These are phyloP conservation scores for Apostichopus parvimensis DNA, from an alignment of 35 echinoderm and acorn worm species.

Conservation along the genomic window DNA sequence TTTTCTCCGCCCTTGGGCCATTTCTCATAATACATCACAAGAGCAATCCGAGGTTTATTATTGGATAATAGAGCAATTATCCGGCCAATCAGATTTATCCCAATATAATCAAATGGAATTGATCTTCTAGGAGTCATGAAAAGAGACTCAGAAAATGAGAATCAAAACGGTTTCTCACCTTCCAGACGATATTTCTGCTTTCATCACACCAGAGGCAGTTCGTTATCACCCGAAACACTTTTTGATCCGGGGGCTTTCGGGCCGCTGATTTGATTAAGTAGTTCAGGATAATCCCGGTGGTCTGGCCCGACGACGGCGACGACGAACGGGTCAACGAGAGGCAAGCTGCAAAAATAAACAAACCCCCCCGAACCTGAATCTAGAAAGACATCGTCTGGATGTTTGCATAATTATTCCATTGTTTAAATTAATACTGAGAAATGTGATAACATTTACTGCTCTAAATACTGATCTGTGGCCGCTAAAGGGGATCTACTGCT, in stretches of 20 bases:
- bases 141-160: no score
- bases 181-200: slow-evolving; percentile 86
- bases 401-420: no score
- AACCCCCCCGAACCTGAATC: no score
- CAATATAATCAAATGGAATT: no score
- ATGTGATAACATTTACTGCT: no score
- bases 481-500: no score
- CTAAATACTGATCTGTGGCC: no score
- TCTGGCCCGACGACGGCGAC: slow-evolving; percentile 10
- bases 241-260: slow-evolving; percentile 12
- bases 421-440: no score
- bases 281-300: slow-evolving; percentile 72
- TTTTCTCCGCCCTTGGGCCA: no score
- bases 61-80: background rate
- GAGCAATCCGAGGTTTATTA: background rate
- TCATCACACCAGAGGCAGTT: slow-evolving; percentile 76
- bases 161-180: slow-evolving; percentile 55
- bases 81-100: background rate
- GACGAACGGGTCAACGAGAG: slow-evolving; percentile 47
- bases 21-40: background rate
- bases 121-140: no score
- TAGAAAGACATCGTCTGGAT: no score
- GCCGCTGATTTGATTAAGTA: slow-evolving; percentile 71
- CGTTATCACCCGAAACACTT: slow-evolving; percentile 64
- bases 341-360: slow-evolving; percentile 57